Evolutionary conservation across 2,888 invertebrate species (phyloP).

Genomic region (Limnephilus auricula): DNA sequence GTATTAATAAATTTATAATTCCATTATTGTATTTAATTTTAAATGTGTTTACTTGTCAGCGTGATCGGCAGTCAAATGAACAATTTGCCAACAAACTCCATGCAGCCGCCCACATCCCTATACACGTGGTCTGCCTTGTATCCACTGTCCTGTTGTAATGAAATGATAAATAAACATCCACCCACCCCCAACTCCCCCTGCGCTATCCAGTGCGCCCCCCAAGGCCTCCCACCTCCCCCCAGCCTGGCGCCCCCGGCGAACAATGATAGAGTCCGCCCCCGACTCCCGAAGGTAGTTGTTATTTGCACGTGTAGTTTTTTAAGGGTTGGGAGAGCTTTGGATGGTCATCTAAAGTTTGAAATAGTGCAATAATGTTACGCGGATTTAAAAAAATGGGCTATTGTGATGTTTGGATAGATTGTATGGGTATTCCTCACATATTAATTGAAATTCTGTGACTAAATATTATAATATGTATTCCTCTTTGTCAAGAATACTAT

Average conservation of each 20-base stretch:
- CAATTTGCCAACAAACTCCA: neutral
- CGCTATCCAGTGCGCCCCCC: constrained; percentile 27
- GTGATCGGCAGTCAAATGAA: neutral
- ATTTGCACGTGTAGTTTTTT: constrained; percentile 39
- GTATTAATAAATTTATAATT: neutral
- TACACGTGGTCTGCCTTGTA: constrained; percentile 28
- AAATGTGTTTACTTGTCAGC: neutral
- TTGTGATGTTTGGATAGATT: too few species aligned
- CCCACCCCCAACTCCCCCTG: neutral
- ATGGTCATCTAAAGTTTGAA: neutral
- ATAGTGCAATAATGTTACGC: neutral
- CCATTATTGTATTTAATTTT: neutral
- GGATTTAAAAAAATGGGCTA: too few species aligned
- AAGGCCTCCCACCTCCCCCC: neutral
- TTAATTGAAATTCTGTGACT: too few species aligned
- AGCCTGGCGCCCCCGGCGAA: constrained; percentile 21
- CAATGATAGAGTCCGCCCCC: constrained; percentile 41
- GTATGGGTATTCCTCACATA: too few species aligned
- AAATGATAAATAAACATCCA: constrained; percentile 56
- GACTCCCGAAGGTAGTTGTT: constrained; percentile 27
- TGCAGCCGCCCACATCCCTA: constrained; percentile 10
- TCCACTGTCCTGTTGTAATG: constrained; percentile 36
- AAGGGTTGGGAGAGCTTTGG: constrained; percentile 17
- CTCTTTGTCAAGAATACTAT: too few species aligned
- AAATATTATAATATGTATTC: too few species aligned